Conservation (phyloP, 2,113 vertebrate species). For the Osmerus eperlanus region DNA sequence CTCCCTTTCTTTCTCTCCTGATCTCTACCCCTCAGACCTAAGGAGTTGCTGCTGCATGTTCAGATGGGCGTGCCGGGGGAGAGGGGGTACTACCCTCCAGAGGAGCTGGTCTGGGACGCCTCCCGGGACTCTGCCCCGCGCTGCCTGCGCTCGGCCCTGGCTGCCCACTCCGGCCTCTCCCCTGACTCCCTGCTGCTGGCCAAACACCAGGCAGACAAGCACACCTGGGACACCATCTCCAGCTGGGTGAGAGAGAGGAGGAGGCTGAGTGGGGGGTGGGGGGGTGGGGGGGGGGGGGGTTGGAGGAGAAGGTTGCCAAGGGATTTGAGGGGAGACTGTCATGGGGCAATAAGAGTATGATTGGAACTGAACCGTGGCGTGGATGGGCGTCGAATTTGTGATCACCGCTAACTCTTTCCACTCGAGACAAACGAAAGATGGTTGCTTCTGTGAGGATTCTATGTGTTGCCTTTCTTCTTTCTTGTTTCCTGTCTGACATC, state of each 20-base stretch:
- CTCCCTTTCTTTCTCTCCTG: background rate
- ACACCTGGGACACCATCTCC: slow-evolving; percentile 85
- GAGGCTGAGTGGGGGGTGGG: background rate
- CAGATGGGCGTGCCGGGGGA: slow-evolving; percentile 81
- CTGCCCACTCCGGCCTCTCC: slow-evolving; percentile 75
- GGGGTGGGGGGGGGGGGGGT: background rate
- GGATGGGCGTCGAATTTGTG: background rate
- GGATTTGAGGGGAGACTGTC: background rate
- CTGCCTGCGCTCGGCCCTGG: slow-evolving; percentile 78
- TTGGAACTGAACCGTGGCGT: too few relatives aligned
- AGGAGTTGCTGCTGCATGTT: slow-evolving; percentile 81
- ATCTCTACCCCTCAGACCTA: slow-evolving; percentile 64
- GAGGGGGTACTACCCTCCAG: slow-evolving; percentile 68
- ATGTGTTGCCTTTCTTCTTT: background rate
- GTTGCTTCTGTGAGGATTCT: background rate
- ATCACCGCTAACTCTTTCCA: background rate
- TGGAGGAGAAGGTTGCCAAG: background rate
- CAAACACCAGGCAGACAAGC: slow-evolving; percentile 86
- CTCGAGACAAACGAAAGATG: background rate
- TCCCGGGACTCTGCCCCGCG: slow-evolving; percentile 73
- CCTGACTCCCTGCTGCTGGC: slow-evolving; percentile 85
- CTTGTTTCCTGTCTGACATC: background rate
- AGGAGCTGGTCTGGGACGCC: slow-evolving; percentile 85
- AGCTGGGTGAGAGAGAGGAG: slow-evolving; percentile 77
- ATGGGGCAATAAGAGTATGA: background rate